These are phyloP conservation scores for Carassius carassius DNA, from an alignment of 2,113 vertebrate genomes.

Conservation along the genomic window DNA sequence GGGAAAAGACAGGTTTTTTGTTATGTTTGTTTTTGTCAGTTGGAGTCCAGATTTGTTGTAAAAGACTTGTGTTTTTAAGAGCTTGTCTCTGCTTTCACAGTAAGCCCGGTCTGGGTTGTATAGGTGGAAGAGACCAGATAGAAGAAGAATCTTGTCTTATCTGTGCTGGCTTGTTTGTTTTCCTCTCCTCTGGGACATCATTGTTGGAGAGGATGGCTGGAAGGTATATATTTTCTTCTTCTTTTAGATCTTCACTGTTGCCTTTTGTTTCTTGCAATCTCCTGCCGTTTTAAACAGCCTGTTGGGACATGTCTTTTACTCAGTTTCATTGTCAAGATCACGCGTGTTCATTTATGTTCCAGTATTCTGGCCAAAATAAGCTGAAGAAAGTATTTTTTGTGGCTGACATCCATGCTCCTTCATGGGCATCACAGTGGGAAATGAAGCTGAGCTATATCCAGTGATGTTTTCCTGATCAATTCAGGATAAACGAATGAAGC, in stretches of 20 bases:
- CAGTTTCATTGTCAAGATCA: not conserved
- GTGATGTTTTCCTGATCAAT: not conserved
- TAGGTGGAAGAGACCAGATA: slow-evolving; percentile 5
- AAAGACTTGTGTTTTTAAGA: not conserved
- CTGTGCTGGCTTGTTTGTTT: slow-evolving; percentile 13
- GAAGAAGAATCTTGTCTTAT: slow-evolving; percentile 21
- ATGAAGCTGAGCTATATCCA: not conserved
- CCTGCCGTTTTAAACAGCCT: not conserved
- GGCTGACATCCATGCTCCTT: not conserved
- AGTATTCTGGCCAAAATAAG: slow-evolving; percentile 6
- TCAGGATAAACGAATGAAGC: not conserved
- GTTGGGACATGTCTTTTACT: not conserved
- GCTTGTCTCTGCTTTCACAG: not conserved
- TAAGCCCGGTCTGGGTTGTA: not conserved
- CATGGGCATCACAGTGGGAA: not conserved
- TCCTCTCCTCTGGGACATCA: not conserved
- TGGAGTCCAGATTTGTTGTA: not conserved
- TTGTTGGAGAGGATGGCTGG: slow-evolving; percentile 6
- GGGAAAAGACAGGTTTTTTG: no score
- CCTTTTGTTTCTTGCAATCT: not conserved
- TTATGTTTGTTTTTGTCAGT: not conserved
- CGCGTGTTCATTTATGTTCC: not conserved
- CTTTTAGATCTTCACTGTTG: not conserved
- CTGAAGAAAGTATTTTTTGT: not conserved
- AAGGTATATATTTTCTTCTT: not conserved